Base-by-base conservation (phyloP, 2,797 vertebrate genomes). In the Emys orbicularis region DNA sequence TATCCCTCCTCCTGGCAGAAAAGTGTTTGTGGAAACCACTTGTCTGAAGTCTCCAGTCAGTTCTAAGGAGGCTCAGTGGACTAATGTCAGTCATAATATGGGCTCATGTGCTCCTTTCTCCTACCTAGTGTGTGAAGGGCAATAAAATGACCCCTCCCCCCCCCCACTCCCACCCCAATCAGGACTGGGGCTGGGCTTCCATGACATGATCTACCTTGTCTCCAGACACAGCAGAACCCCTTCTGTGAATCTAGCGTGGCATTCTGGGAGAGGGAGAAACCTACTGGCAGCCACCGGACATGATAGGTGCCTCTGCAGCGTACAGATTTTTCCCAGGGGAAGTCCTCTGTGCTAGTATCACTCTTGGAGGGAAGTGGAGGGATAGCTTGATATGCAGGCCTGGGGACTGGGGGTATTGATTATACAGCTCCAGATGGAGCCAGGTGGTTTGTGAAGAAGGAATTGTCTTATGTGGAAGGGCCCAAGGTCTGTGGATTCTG, bases 1-100 rank as follows among this genome's bases (percentile, higher is more conserved):
- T 2, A 3, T 87, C 84, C 34, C 68, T 15, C 6, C 7, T 81
- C 0, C 0, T 1, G 44, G 6, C 15, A 5, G 37, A 74, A 3
- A 49, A 91, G 13, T 34, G 18, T 15, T 84, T 80, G 37, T 79
- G 68, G 13, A 90, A 77, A 41, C 65, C 84, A n/a, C 54, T 53
- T 3, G 21, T 83, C 57, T 79, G 12, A 65, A 31, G 29, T 92
- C 88, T 54, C 12, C 16, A 80, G 5, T 79, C 4, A 31, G 10
- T 56, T 79, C n/a, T 80, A 57, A 86, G 82, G 37, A 76, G 23
- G 9, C 5, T 52, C 11, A 47, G 25, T 5, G 34, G 15, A n/a
- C 34, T 68, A n/a, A n/a, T 68, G n/a, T n/a, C 16, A 19, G 4
- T 61, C 61, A 37, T n/a, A 34, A 34, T 65, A 27, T 31, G 57